Base-by-base conservation (phyloP, 2,113 vertebrate species). In the Myanophis thanlyinensis region DNA sequence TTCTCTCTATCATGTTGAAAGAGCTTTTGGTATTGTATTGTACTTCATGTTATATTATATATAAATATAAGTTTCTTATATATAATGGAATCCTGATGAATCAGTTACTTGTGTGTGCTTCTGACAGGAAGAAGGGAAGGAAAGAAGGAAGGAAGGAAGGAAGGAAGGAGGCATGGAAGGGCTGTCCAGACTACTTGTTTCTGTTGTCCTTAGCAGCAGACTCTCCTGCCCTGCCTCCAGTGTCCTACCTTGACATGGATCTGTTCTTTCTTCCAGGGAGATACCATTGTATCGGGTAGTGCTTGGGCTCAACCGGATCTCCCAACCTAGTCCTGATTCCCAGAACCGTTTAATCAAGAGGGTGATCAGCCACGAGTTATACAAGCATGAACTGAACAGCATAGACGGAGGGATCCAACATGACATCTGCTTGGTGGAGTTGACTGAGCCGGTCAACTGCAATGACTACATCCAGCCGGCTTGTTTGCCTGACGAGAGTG, bases 221-320 rank as follows among this genome's bases (percentile, higher is more conserved):
- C 35, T 4, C 8, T 4, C 20, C 52, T 12, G 13, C 23, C 30
- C 22, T 56, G n/a, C n/a, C n/a, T n/a, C n/a, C n/a, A n/a, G n/a
- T n/a, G n/a, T n/a, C n/a, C n/a, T n/a, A n/a, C n/a, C n/a, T n/a
- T n/a, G n/a, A n/a, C n/a, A n/a, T n/a, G n/a, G n/a, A n/a, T n/a
- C n/a, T n/a, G n/a, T n/a, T 35, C 85, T 88, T 49, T 89, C 92
- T 92, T 90, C 30, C 91, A 97, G 97, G 12, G 91, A 94, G 93
- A 27, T 51, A n/a, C n/a, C 91, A 1, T 94, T 95, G 48, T 96
- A 95, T 93, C 94, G 91, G 51, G 93, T 97, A 89, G 49, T 97
- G 22, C 87, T 97, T 1, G 97, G 97, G 8, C 51, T 88, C 35
- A 93, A 95, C 1, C 85, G 91, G 67, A 48, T 95, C 4, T 94